Evolutionary conservation across 2,888 invertebrate genomes (phyloP), one percentile per base, ranked within the genome.

Genomic region (Strigamia transsilvanica): DNA sequence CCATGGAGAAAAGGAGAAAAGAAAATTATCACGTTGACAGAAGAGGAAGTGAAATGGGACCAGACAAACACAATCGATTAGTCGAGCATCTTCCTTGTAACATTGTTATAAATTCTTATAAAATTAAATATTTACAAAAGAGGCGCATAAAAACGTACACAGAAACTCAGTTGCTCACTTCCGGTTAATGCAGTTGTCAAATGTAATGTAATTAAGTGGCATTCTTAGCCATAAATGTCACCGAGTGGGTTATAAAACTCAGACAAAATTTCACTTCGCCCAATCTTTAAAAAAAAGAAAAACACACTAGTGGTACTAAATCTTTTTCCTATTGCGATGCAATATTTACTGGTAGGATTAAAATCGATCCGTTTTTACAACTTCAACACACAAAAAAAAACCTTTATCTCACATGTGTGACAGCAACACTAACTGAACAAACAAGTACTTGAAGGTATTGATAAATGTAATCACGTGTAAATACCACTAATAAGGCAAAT

Each of bases 11-110:
- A n/a, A n/a, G 27, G 23, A 73, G 73, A 73, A 21, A 73, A 73
- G 73, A 73, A 73, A 73, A 73, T 73, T 73, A 73, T 73, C 73
- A 73, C 73, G 73, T 73, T 73, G 73, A 73, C 32, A 73, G 27
- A 73, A 73, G 73, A 73, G 73, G 73, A 73, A 73, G 73, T 73
- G 66, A 73, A 73, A 73, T 73, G 73, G 73, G 23, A 15, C 73
- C 73, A 73, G 73, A 27, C 73, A 73, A 73, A 73, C 73, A 32
- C 12, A 27, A 10, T 73, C 73, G 73, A 73, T 32, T 73, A 15
- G 27, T 32, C 73, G 27, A 73, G 18, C 12, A 73, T 73, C 12
- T 73, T 73, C 32, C 27, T 66, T 18, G n/a, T 18, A 13, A 51
- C 51, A 51, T 51, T 51, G 38, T 38, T 38, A 38, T 38, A 38